Percentiles rank a stretch among this genome's conserved stretches.
These are phyloP conservation scores for Drosophila kepulauana DNA, from an alignment of 1,140 invertebrate species.

Conservation along the genomic window DNA sequence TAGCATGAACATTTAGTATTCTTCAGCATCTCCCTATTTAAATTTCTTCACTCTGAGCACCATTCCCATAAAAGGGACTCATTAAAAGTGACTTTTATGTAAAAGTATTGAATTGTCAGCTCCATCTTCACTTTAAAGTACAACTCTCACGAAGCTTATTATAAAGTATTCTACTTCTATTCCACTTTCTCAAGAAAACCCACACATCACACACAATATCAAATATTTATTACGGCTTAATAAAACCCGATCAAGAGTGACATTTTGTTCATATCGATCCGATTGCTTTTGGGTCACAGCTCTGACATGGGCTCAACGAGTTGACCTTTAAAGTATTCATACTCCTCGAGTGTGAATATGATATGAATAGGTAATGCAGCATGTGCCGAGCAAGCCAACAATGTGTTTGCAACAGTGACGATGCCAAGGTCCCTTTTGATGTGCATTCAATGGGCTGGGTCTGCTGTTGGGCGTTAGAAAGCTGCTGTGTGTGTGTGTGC, in stretches of 20 bases:
- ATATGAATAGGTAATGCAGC: slow-evolving; percentile 17
- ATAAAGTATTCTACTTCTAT: too few relatives aligned
- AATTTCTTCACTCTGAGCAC: too few relatives aligned
- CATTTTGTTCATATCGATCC: slow-evolving; percentile 15
- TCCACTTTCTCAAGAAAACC: too few relatives aligned
- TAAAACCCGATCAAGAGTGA: slow-evolving; percentile 11
- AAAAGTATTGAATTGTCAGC: too few relatives aligned
- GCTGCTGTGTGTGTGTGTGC: not conserved
- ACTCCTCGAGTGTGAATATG: slow-evolving; percentile 10
- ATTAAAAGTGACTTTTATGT: too few relatives aligned
- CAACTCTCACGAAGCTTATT: too few relatives aligned
- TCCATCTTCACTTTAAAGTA: too few relatives aligned
- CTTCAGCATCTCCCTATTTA: too few relatives aligned
- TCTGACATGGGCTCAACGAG: slow-evolving; percentile 1
- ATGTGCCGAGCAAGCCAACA: not conserved
- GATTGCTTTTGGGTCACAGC: slow-evolving; percentile 37
- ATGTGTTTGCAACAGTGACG: slow-evolving; percentile 3
- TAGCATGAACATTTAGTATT: too few relatives aligned
- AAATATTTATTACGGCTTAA: not conserved
- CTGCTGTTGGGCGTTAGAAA: not conserved
- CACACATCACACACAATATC: not conserved
- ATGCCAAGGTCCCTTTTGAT: slow-evolving; percentile 27
- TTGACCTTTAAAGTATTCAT: slow-evolving; percentile 39
- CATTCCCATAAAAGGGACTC: too few relatives aligned
- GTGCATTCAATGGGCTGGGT: slow-evolving; percentile 26